phyloP scores from a whole-genome alignment of 1,140 invertebrate genomes.

The Orchesella cincta region DNA sequence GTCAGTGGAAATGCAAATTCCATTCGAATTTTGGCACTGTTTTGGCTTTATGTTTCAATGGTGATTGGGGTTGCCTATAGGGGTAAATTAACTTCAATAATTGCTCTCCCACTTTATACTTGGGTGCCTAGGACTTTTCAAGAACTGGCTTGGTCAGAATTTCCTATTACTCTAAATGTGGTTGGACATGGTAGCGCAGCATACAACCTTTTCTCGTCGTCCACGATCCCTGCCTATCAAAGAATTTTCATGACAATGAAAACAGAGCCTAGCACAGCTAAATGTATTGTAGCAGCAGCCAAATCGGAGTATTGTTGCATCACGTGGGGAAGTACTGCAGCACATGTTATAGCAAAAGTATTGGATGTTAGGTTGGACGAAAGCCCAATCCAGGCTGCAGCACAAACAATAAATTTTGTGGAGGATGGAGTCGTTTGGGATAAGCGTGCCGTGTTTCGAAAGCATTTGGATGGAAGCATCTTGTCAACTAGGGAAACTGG shows the following conservation, averaged over 20 bases:
- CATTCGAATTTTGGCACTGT: not conserved
- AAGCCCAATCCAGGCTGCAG: not conserved
- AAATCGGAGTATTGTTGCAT: not conserved
- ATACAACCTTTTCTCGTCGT: not conserved
- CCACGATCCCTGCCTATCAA: not conserved
- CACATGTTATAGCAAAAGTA: not conserved
- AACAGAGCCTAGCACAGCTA: not conserved
- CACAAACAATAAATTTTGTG: not conserved
- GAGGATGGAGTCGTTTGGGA: not conserved
- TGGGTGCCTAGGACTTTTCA: not conserved
- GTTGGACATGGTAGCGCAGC: not conserved
- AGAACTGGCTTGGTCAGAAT: not conserved
- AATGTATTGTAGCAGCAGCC: not conserved
- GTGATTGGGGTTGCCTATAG: not conserved
- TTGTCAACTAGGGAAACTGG: not conserved
- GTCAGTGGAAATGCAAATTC: not conserved
- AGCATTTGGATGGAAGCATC: not conserved
- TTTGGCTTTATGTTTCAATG: not conserved
- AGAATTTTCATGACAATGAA: not conserved
- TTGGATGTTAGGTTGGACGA: not conserved
- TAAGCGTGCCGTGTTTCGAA: not conserved
- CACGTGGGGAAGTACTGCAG: not conserved
- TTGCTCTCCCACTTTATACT: not conserved
- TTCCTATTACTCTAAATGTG: not conserved
- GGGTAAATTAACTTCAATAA: not conserved